Base-by-base conservation (phyloP, 2,113 vertebrate species). In the Cyprinus carpio region DNA sequence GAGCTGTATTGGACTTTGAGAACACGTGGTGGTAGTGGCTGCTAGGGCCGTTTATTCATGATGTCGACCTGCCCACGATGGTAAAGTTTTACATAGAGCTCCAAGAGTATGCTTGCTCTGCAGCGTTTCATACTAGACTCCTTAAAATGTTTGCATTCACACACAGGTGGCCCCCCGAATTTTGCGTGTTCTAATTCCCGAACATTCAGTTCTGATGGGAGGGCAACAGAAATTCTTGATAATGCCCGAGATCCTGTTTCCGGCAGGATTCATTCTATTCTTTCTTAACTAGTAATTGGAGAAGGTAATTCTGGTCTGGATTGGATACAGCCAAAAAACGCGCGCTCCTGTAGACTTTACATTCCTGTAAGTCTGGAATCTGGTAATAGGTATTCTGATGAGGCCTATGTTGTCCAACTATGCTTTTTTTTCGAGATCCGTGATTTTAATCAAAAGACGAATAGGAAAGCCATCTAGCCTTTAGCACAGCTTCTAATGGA, bases 81-180 rank as follows among this genome's bases (percentile, higher is more conserved):
- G 72, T 37, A 23, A 7, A 6, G n/a, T 56, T 58, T 65, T 23
- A 84, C 60, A 29, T 78, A 31, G 46, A 82, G 23, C 15, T 65
- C n/a, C 29, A 27, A 49, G 34, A 60, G n/a, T n/a, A n/a, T n/a
- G n/a, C 62, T 23, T 62, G 20, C 82, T 75, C 40, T 79, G 25
- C 46, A 65, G 49, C n/a, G n/a, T 31, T 3, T 49, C 29, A 71
- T 71, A 74, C 65, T 46, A 34, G 18, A 34, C 37, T 27, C 13
- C 75, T 72, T 18, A 81, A 75, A 49, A 29, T 4, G 16, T 65
- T 71, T 72, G 34, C 75, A 85, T 71, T 58, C 83, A 2, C 2
- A 84, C n/a, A 58, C 85, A 85, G 86, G 88, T 85, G 83, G 83
- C 81, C 80, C n/a, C 76, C 23, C 54, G 56, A 16, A 27, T 81